Evolutionary conservation across 23 tunicate species (phyloP).

Genomic region (Styela clava): DNA sequence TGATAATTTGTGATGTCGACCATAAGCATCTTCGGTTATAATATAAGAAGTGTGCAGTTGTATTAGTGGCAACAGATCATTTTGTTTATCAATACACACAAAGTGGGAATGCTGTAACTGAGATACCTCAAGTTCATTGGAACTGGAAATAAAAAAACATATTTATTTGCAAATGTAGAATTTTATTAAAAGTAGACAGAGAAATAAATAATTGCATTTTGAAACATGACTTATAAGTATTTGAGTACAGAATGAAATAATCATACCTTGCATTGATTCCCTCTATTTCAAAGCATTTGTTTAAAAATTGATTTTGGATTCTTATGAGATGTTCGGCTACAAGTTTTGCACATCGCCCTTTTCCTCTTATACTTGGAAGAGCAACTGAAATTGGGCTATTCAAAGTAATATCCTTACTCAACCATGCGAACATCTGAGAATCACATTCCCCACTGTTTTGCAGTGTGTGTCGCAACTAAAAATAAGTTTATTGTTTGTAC

Average conservation of each 20-base stretch:
- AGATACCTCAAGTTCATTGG: background rate
- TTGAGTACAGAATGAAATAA: no score
- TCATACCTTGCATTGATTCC: background rate
- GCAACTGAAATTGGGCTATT: slow-evolving; percentile 38
- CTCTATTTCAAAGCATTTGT: slow-evolving; percentile 8
- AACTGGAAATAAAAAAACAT: background rate
- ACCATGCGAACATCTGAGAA: background rate
- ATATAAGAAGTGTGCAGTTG: slow-evolving; percentile 22
- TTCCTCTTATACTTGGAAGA: slow-evolving; percentile 43
- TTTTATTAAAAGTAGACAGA: no score
- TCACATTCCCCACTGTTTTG: background rate
- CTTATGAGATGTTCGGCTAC: slow-evolving; percentile 28
- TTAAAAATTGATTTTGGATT: slow-evolving; percentile 34
- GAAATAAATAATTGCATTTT: no score
- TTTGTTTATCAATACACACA: slow-evolving; percentile 26
- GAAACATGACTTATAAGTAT: no score
- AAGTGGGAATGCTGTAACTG: background rate
- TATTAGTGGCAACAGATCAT: slow-evolving; percentile 37
- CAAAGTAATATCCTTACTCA: slow-evolving; percentile 16
- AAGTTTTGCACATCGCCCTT: slow-evolving; percentile 35
- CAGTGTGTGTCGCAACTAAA: background rate
- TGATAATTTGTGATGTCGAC: slow-evolving; percentile 23
- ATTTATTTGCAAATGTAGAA: no score
- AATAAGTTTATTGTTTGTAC: background rate
- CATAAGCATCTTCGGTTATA: background rate